Evolutionary conservation across 2,888 invertebrate species (phyloP), one percentile per base, ranked within the genome.

Genomic region (Theristus sp.): DNA sequence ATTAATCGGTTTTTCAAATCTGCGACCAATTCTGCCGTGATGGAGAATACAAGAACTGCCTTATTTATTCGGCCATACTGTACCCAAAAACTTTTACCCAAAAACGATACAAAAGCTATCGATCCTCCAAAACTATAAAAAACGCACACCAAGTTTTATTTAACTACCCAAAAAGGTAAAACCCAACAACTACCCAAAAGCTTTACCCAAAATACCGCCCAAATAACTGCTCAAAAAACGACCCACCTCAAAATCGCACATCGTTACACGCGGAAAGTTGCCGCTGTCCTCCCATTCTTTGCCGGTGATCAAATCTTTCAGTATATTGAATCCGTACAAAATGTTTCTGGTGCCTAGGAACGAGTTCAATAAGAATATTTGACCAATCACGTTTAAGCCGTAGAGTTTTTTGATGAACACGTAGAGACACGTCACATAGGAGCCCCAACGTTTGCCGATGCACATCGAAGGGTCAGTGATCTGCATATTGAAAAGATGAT

Each of bases 161-260:
- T n/a, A n/a, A n/a, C n/a, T n/a, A n/a, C n/a, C n/a, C n/a, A n/a
- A n/a, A n/a, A n/a, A n/a, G n/a, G n/a, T n/a, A n/a, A n/a, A n/a
- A n/a, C n/a, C n/a, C n/a, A n/a, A n/a, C n/a, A n/a, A n/a, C n/a
- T n/a, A n/a, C n/a, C n/a, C n/a, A n/a, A n/a, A n/a, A n/a, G n/a
- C n/a, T n/a, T n/a, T n/a, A n/a, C n/a, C n/a, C n/a, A n/a, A n/a
- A n/a, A n/a, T n/a, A n/a, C n/a, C n/a, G n/a, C n/a, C n/a, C n/a
- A n/a, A 38, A 38, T 38, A 6, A 38, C 17, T 6, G 10, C 38
- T 13, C 38, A 38, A 38, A 38, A 38, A 6, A 38, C 17, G 10
- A 38, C 56, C 28, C 58, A 70, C 73, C 65, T 73, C 72, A 62
- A 74, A 75, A 65, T 74, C 74, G 64, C 74, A 74, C 72, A 74